A percentile compares a stretch with the other conserved stretches of the same genome.
Conservation (phyloP, 2,888 invertebrate species). For the Notodonta dromedarius region DNA sequence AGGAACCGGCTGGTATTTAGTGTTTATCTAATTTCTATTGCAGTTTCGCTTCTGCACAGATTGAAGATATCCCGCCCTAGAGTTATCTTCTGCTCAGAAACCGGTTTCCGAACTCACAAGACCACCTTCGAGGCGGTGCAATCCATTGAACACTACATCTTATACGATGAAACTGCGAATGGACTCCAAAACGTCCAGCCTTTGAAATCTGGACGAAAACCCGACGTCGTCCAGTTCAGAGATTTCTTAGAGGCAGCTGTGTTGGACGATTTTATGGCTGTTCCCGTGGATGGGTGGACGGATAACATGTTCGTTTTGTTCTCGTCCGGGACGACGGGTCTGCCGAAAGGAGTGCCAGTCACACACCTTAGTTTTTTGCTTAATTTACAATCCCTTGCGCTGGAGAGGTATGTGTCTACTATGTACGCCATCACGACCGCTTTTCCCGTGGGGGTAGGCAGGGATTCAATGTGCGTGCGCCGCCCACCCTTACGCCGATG, state of each 20-base stretch:
- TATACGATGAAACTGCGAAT: slow-evolving; percentile 26
- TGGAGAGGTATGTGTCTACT: slow-evolving; percentile 22
- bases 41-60: slow-evolving; percentile 40
- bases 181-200: not conserved
- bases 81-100: slow-evolving; percentile 41
- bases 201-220: slow-evolving; percentile 5
- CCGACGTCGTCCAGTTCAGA: slow-evolving; percentile 21
- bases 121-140: slow-evolving; percentile 14
- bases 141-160: slow-evolving; percentile 25
- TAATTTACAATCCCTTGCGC: slow-evolving; percentile 4
- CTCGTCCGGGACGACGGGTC: slow-evolving; percentile 51
- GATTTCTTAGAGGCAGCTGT: slow-evolving; percentile 30
- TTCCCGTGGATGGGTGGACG: slow-evolving; percentile 38
- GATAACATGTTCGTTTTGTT: slow-evolving; percentile 37
- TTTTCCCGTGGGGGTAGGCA: no score
- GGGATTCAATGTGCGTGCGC: no score
- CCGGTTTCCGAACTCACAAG: slow-evolving; percentile 28
- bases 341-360: slow-evolving; percentile 46
- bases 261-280: slow-evolving; percentile 31
- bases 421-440: not conserved
- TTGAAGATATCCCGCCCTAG: slow-evolving; percentile 41
- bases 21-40: not conserved
- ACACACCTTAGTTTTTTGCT: slow-evolving; percentile 37
- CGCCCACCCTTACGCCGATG: no score
- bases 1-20: not conserved